Evolutionary conservation across 2,797 vertebrate genomes (phyloP), one percentile per base, ranked within the genome.

Genomic region (Ctenochaetus hawaiiensis): DNA sequence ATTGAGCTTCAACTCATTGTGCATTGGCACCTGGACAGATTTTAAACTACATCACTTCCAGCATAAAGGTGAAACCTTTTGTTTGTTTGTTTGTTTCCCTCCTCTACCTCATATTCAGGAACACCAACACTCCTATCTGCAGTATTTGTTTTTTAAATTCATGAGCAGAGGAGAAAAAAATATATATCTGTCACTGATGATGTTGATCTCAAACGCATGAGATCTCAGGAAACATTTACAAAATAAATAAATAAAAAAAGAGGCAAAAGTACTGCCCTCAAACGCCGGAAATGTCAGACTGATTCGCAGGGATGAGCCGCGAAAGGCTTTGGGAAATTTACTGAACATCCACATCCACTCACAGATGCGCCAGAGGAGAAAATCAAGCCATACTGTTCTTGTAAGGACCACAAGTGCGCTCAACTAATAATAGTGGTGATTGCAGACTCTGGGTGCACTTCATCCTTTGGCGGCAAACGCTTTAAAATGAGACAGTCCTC

Each of bases 221-320:
- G 11, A 37, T 58, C 5, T 30, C 48, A 18, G 10, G n/a, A 8
- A 16, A 67, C 37, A 66, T 72, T 47, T 37, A 52, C 11, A 22
- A 20, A 4, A 10, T 64, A 61, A 12, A n/a, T n/a, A 7, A 20
- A 12, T 13, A 34, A 17, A 37, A 1, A 41, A 17, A 3, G 23
- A 13, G 8, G 5, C 3, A 43, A 77, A 80, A 77, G 64, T 71
- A 14, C 17, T 12, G 63, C 23, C 51, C 41, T 71, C 18, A 39
- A 51, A 60, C n/a, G 45, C 30, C 20, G 17, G 30, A 54, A 23
- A 48, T 58, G 57, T 22, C 45, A 68, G 60, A 34, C 18, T n/a
- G 26, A 39, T 78, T 67, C 69, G 78, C 79, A 84, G 53, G 22
- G 74, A 88, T 51, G 63, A 45, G 18, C 57, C 48, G 20, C 34